Percentiles rank a stretch among this genome's conserved stretches.
phyloP scores from a whole-genome alignment of 2,888 invertebrate genomes.

The Dorcus hopei region DNA sequence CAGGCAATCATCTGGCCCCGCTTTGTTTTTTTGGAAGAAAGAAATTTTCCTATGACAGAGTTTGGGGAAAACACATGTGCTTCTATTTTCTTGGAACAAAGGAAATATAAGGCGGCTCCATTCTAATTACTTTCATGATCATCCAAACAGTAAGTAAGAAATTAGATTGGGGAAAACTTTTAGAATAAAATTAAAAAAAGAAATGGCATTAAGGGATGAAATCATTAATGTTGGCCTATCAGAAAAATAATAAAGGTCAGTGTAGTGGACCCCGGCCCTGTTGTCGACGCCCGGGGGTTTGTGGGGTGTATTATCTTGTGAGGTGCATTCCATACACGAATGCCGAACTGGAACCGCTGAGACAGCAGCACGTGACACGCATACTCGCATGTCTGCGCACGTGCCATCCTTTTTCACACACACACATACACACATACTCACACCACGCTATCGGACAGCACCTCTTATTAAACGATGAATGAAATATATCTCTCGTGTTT shows the following conservation, averaged over 20 bases:
- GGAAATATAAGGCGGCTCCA: too few species aligned
- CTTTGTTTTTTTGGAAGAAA: too few species aligned
- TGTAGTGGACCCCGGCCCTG: background rate
- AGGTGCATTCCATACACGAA: slow-evolving; percentile 40
- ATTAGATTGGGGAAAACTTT: too few species aligned
- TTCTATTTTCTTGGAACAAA: too few species aligned
- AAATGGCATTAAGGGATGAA: background rate
- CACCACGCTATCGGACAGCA: background rate
- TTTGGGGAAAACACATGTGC: too few species aligned
- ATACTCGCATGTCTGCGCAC: slow-evolving; percentile 23
- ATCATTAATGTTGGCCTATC: background rate
- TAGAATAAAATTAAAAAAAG: too few species aligned
- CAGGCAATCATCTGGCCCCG: too few species aligned
- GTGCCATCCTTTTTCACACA: background rate
- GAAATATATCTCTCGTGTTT: background rate
- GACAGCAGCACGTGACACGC: slow-evolving; percentile 39
- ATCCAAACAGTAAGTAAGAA: too few species aligned
- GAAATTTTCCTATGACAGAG: too few species aligned
- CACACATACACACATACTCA: background rate
- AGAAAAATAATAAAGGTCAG: background rate
- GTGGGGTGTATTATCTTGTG: slow-evolving; percentile 33
- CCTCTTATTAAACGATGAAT: slow-evolving; percentile 1
- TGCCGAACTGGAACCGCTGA: slow-evolving; percentile 37
- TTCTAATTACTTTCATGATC: too few species aligned
- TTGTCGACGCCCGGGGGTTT: background rate